A percentile compares a stretch with the other conserved stretches of the same genome.
phyloP scores from a whole-genome alignment of 2,797 vertebrate species.

The Pterois miles region DNA sequence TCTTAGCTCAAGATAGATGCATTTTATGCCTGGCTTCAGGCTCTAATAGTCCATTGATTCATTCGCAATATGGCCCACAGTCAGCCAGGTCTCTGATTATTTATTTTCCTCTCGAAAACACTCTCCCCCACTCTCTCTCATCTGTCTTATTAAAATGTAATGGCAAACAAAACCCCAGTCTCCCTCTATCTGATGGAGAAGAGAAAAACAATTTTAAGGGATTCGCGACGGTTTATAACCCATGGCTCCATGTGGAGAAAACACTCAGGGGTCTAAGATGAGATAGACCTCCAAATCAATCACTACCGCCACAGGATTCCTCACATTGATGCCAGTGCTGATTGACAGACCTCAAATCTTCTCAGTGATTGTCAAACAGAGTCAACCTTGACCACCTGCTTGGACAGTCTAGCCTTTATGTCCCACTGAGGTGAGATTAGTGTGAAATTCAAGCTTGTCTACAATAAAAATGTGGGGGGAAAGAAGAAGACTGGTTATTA shows the following conservation, averaged over 20 bases:
- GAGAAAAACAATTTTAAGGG: constrained; percentile 78
- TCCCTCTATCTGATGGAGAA: constrained; percentile 67
- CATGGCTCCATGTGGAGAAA: constrained; percentile 54
- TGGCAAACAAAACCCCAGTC: constrained; percentile 72
- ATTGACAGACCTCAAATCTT: constrained; percentile 65
- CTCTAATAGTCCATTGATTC: constrained; percentile 80
- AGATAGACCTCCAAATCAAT: constrained; percentile 77
- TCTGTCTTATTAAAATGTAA: constrained; percentile 79
- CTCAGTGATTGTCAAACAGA: constrained; percentile 31
- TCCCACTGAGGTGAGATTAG: constrained; percentile 9
- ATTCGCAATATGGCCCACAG: constrained; percentile 66
- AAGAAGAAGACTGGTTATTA: neutral
- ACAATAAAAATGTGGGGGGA: neutral
- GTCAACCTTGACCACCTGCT: constrained; percentile 41
- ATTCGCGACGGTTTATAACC: constrained; percentile 70
- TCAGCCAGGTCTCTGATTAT: constrained; percentile 73
- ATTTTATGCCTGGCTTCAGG: constrained; percentile 67
- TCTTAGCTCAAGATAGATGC: constrained; percentile 68
- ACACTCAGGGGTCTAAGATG: constrained; percentile 72
- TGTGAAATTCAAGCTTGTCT: constrained; percentile 17
- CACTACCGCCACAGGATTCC: constrained; percentile 59
- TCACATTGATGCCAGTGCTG: constrained; percentile 48
- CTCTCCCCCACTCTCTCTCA: constrained; percentile 42
- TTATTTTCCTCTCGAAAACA: constrained; percentile 73
- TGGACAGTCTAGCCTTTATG: constrained; percentile 16